Percentiles rank a stretch among this genome's conserved stretches.
Evolutionary conservation across 2,113 vertebrate species (phyloP).

Genomic region (Dicentrarchus labrax): DNA sequence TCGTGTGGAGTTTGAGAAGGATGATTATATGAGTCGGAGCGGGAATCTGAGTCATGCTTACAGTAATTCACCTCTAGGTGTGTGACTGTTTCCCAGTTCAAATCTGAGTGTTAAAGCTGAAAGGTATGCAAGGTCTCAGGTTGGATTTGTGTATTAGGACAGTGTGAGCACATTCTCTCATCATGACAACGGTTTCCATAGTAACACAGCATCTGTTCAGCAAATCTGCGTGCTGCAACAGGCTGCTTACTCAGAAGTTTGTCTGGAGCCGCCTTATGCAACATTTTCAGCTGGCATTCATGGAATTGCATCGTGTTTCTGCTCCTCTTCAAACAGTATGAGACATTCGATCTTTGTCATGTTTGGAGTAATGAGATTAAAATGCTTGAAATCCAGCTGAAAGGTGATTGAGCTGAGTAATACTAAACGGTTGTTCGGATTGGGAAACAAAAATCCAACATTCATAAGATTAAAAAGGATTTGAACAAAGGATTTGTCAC

Average conservation of each 20-base stretch:
- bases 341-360: not conserved
- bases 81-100: not conserved
- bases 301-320: not conserved
- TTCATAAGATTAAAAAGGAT: not conserved
- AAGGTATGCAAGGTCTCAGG: not conserved
- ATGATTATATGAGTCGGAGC: not conserved
- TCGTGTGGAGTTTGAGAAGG: not conserved
- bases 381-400: no score
- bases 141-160: not conserved
- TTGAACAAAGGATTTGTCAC: not conserved
- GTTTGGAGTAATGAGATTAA: not conserved
- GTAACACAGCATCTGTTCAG: slow-evolving; percentile 49
- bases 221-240: slow-evolving; percentile 15
- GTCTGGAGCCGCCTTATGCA: not conserved
- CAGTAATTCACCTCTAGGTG: not conserved
- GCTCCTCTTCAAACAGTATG: not conserved
- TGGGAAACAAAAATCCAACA: no score
- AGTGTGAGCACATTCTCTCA: not conserved
- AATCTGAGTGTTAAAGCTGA: not conserved
- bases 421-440: not conserved
- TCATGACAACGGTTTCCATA: not conserved
- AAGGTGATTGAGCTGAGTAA: not conserved
- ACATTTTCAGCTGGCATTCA: not conserved
- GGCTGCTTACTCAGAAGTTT: slow-evolving; percentile 7
- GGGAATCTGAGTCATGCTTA: not conserved